phyloP scores from a whole-genome alignment of 2,888 invertebrate genomes.

The Nephrotoma flavescens region DNA sequence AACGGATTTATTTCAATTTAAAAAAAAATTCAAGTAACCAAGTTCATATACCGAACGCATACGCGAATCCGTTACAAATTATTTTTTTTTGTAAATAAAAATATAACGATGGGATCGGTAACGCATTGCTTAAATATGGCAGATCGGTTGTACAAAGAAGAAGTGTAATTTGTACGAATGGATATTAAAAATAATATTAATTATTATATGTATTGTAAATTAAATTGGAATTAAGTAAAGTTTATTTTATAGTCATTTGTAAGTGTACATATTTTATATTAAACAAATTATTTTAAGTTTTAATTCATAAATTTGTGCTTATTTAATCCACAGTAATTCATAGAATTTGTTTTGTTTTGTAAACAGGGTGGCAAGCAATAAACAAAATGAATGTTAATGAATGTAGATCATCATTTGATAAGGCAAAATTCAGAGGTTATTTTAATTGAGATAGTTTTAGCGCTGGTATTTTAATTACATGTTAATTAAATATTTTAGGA shows the following conservation, averaged over 20 bases:
- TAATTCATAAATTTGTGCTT: not conserved
- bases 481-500: not conserved
- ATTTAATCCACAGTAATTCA: not conserved
- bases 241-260: not conserved
- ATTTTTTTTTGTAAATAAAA: not conserved
- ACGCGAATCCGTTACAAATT: not conserved
- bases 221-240: not conserved
- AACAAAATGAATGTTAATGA: not conserved
- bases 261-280: not conserved
- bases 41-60: not conserved
- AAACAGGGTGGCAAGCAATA: not conserved
- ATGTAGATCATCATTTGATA: not conserved
- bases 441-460: not conserved
- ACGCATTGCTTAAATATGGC: slow-evolving; percentile 2
- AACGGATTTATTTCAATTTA: not conserved
- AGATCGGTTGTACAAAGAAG: not conserved
- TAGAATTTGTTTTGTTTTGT: not conserved
- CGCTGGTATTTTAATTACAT: not conserved
- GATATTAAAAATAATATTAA: not conserved
- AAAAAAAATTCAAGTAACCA: not conserved
- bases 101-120: not conserved
- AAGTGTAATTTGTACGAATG: not conserved
- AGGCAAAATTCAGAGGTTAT: not conserved
- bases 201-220: not conserved
- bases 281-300: not conserved